Evolutionary conservation across 2,797 vertebrate species (phyloP), one percentile per base, ranked within the genome.

Genomic region (Sebastes kiyomatsui): DNA sequence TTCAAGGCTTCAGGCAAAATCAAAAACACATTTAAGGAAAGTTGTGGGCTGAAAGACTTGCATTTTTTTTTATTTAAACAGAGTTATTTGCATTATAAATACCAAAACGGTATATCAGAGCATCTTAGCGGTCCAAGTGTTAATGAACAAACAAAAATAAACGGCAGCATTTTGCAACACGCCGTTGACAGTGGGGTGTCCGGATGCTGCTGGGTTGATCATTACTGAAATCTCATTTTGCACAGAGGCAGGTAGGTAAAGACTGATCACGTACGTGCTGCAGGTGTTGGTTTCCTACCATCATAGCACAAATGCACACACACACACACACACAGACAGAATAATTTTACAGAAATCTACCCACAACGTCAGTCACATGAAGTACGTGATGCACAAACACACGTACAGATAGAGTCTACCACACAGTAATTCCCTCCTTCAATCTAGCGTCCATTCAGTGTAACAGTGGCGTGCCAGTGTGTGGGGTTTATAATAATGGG

Each of bases 361-460:
- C 60, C 33, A 38, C 65, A 35, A n/a, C 4, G 30, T 42, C 38
- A 42, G 33, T 74, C 25, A 64, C 54, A 59, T 18, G 38, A 62
- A 67, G 52, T 7, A 30, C 58, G 46, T 42, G 22, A 42, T 18
- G 55, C 64, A 56, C 64, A 73, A 59, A 84, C 75, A 83, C 60
- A 56, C 62, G 61, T 64, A 65, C 28, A 62, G 56, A 67, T 13
- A 28, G 33, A 75, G 52, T 72, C 52, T 54, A 27, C 22, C 54
- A 30, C 67, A 18, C 72, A 22, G 81, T 72, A 66, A 85, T 88
- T 82, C 81, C 75, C 88, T 85, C 79, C 87, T 88, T 84, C 90
- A 93, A 93, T 93, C 90, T 91, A 25, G 52, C 7, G 56, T 88
- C 87, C 87, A 88, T 94, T 93, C 90, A 94, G 87, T 38, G 81